A percentile compares a stretch with the other conserved stretches of the same genome.
Evolutionary conservation across 2,888 invertebrate genomes (phyloP).

Genomic region (Epinotia demarniana): DNA sequence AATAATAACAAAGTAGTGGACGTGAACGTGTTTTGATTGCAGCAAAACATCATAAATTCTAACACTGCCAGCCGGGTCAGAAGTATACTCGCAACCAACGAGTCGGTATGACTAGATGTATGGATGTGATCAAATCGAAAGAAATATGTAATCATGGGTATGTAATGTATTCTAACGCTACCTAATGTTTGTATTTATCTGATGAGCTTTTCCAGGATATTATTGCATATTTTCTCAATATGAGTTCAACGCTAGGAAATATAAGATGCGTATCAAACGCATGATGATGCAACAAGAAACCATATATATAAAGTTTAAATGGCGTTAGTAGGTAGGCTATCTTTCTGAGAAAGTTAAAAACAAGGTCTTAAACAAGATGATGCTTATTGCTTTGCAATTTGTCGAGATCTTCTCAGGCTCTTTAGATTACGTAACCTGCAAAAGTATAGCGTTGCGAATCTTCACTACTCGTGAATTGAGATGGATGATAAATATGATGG

Average conservation of each 20-base stretch:
- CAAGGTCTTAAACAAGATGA: constrained; percentile 23
- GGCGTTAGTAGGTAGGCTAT: not conserved
- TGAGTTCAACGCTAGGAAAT: not conserved
- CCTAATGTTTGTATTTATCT: not conserved
- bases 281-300: constrained; percentile 6
- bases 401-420: constrained; percentile 30
- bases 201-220: not conserved
- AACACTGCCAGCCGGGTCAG: no score
- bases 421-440: constrained; percentile 10
- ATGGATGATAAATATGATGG: constrained; percentile 16
- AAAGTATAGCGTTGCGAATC: constrained; percentile 15
- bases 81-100: no score
- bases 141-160: no score
- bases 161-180: not conserved
- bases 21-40: not conserved
- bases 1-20: not conserved
- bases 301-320: not conserved
- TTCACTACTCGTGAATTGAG: constrained; percentile 1
- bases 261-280: not conserved
- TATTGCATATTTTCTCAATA: not conserved
- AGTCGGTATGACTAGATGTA: no score
- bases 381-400: constrained; percentile 24
- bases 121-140: no score
- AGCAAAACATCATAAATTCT: not conserved
- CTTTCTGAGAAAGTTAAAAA: constrained; percentile 36